phyloP scores from a whole-genome alignment of 2,797 vertebrate species.

The Myripristis murdjan region DNA sequence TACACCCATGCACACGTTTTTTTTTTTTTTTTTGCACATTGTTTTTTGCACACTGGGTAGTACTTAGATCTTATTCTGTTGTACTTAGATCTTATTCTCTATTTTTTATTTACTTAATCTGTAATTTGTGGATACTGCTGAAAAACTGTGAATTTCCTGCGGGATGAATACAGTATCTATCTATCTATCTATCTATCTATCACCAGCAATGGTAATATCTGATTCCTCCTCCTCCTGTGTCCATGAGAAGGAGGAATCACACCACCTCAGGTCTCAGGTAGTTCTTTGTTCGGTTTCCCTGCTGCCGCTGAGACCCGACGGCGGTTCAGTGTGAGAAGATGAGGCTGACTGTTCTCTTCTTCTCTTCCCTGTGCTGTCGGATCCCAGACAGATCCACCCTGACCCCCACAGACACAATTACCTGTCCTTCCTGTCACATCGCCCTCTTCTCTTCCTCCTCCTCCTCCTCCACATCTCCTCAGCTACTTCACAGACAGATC shows the following conservation, averaged over 20 bases:
- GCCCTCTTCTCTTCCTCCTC: conserved; percentile 31
- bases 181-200: too few relatives aligned
- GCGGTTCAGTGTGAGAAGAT: conserved; percentile 1
- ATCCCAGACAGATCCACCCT: conserved; percentile 37
- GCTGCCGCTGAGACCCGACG: conserved; percentile 42
- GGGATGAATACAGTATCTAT: too few relatives aligned
- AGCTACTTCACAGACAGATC: conserved; percentile 42
- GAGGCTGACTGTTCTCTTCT: conserved; percentile 23
- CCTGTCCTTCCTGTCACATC: conserved; percentile 47
- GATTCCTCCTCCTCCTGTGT: conserved; percentile 32
- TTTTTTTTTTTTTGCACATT: too few relatives aligned
- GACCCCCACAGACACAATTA: conserved; percentile 69
- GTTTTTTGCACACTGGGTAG: too few relatives aligned
- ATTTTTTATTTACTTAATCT: too few relatives aligned
- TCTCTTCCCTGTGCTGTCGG: conserved; percentile 36
- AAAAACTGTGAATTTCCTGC: too few relatives aligned
- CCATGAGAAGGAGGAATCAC: conserved; percentile 23
- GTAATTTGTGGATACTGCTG: too few relatives aligned
- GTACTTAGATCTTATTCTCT: too few relatives aligned
- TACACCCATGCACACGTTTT: too few relatives aligned
- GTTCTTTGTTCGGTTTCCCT: conserved; percentile 43
- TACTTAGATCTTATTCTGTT: too few relatives aligned
- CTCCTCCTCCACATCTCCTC: conserved; percentile 30
- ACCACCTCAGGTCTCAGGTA: conserved; percentile 57
- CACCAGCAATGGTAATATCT: neutral